Percentiles rank a stretch among this genome's conserved stretches.
phyloP scores from a whole-genome alignment of 2,797 vertebrate genomes.

The Micrastur ruficollis region DNA sequence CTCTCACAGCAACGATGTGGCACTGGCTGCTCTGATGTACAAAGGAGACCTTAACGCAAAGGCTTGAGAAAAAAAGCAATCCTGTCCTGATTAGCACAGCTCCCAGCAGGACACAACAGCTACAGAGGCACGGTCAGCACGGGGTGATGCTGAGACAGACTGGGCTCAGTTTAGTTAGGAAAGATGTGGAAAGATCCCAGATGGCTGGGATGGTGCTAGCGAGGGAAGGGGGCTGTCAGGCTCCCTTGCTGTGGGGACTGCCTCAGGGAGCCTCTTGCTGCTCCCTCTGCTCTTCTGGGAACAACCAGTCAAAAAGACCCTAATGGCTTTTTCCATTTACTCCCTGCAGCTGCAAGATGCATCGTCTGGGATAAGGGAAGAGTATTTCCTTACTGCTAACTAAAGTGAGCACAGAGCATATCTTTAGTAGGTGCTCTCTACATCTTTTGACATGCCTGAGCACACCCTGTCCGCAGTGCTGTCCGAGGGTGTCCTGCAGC shows the following conservation, averaged over 20 bases:
- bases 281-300: not conserved
- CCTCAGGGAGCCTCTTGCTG: not conserved
- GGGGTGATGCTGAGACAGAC: not conserved
- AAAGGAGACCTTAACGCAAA: not conserved
- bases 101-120: rapidly evolving
- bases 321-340: not conserved
- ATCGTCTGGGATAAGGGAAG: not conserved
- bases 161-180: not conserved
- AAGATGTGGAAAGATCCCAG: not conserved
- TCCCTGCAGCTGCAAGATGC: not conserved
- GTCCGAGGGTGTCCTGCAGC: not conserved
- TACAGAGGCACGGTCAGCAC: not conserved
- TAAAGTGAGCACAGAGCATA: not conserved
- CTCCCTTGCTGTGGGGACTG: rapidly evolving
- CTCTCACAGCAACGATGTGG: rapidly evolving
- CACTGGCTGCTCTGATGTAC: not conserved
- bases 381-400: not conserved
- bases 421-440: not conserved
- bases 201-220: not conserved
- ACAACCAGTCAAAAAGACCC: not conserved
- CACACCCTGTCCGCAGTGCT: not conserved
- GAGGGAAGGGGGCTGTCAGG: too few species aligned
- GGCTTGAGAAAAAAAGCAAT: not conserved
- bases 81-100: not conserved
- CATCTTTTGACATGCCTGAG: rapidly evolving